Evolutionary conservation across 2,888 invertebrate genomes (phyloP), one percentile per base, ranked within the genome.

Genomic region (Timema podura): DNA sequence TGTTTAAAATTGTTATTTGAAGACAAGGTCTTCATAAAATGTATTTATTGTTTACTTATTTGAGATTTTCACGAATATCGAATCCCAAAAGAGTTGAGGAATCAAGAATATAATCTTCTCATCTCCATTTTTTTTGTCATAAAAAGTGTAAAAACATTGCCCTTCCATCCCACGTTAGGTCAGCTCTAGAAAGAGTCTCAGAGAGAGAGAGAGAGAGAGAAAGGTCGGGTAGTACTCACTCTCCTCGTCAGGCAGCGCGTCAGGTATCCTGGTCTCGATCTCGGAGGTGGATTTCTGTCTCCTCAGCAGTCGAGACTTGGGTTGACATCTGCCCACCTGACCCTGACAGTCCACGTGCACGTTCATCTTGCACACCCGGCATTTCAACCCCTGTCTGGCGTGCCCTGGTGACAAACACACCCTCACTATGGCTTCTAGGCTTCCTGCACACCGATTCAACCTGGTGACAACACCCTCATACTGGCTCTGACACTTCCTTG

Each of bases 301-400:
- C 74, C 95, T 87, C 72, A 96, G 84, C 69, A 96, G 86, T 68
- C 91, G 86, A 45, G 92, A 91, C 81, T 93, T 94, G 15, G 92
- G 91, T 74, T 95, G 93, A 80, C 95, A 96, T 79, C 90, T 90
- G 72, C 89, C 89, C 11, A 92, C 89, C 82, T 92, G 89, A 73
- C 83, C 85, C 74, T 86, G 85, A 82, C 96, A 96, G 81, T 95
- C 95, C 64, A 91, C 87, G 82, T 96, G 96, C 69, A 93, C 91
- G 82, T 95, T 96, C 83, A 92, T 88, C 82, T 95, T 96, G 82
- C 96, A 96, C 74, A 94, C 87, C 70, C 94, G 88, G 81, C 96
- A 96, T 74, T 93, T 90, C 70, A 96, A 83, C 15, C 96, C 96
- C 82, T 96, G 96, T 65, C 93, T 87, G 68, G 95, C 93, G 82